A percentile compares a stretch with the other conserved stretches of the same genome.
Evolutionary conservation across 2,888 invertebrate genomes (phyloP).

Genomic region (Rhodophaea formosa): DNA sequence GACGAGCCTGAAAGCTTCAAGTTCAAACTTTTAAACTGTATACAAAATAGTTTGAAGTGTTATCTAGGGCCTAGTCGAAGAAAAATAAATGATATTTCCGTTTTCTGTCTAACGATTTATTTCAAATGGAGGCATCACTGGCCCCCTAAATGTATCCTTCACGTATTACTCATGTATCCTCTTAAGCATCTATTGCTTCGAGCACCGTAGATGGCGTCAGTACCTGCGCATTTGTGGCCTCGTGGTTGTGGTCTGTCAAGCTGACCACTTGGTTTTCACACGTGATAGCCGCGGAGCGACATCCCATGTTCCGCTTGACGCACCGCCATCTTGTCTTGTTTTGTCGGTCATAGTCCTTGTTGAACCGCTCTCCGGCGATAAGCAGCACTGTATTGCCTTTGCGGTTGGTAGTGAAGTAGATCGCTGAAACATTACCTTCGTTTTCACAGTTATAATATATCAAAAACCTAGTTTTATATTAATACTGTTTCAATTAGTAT

Average conservation of each 20-base stretch:
- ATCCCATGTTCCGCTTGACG: constrained; percentile 38
- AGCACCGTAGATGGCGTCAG: not conserved
- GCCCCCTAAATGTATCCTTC: too few relatives aligned
- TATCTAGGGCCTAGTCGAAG: too few relatives aligned
- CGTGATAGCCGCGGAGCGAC: constrained; percentile 35
- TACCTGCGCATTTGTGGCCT: not conserved
- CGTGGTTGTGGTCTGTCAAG: constrained; percentile 25
- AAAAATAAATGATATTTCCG: too few relatives aligned
- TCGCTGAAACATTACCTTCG: not conserved
- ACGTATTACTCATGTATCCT: too few relatives aligned
- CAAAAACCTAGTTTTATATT: not conserved
- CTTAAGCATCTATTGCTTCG: not conserved
- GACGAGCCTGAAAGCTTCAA: too few relatives aligned
- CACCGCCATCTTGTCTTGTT: constrained; percentile 35
- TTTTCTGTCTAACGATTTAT: too few relatives aligned
- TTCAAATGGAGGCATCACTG: too few relatives aligned
- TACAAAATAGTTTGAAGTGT: too few relatives aligned
- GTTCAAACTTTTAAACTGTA: too few relatives aligned
- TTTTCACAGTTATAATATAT: not conserved
- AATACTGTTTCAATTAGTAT: too few relatives aligned
- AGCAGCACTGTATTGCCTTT: constrained; percentile 17
- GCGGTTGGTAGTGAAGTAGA: not conserved
- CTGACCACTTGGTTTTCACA: constrained; percentile 27
- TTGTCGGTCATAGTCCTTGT: constrained; percentile 6
- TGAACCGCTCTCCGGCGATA: constrained; percentile 16